Base-by-base conservation (phyloP, 2,888 invertebrate species). In the Teleiodes luculella region DNA sequence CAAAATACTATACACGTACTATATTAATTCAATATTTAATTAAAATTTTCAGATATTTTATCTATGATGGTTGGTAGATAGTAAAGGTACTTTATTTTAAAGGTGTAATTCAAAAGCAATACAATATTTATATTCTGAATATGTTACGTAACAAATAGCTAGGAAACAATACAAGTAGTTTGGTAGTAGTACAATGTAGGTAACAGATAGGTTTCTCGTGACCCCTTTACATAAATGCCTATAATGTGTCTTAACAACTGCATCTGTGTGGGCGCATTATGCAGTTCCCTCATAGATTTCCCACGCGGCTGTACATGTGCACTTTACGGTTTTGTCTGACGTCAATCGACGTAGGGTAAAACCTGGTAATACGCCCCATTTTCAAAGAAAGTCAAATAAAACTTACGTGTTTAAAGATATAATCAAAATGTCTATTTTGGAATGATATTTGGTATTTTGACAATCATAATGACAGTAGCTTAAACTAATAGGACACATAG, bases 271-370 rank as follows among this genome's bases (percentile, higher is more conserved):
- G 30, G 43, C 11, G 51, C 18, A 51, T 48, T 49, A 52, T 53
- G 53, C 55, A 59, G 59, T 65, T 63, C 64, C 56, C 57, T 67
- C 52, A 59, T 64, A 56, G 59, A 55, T 63, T 78, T 77, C 78
- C 75, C 80, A 79, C 76, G 76, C 41, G n/a, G 28, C 41, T 46
- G 51, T 41, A 18, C 18, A 41, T 18, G 31, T 41, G 41, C 51
- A 50, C 28, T 50, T 39, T 37, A 50, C 35, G 13, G 11, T 49
- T 49, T 20, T 24, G n/a, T 39, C 10, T 53, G 53, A 53, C 53
- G 53, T 53, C 50, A 50, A n/a, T 33, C 20, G 39, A 2, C 13
- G 11, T 39, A 37, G 49, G 52, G 52, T 56, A n/a, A n/a, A n/a
- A n/a, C n/a, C n/a, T n/a, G n/a, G n/a, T n/a, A n/a, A n/a, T n/a